These are phyloP conservation scores for Theretra japonica DNA, from an alignment of 2,888 invertebrate genomes.

Conservation along the genomic window DNA sequence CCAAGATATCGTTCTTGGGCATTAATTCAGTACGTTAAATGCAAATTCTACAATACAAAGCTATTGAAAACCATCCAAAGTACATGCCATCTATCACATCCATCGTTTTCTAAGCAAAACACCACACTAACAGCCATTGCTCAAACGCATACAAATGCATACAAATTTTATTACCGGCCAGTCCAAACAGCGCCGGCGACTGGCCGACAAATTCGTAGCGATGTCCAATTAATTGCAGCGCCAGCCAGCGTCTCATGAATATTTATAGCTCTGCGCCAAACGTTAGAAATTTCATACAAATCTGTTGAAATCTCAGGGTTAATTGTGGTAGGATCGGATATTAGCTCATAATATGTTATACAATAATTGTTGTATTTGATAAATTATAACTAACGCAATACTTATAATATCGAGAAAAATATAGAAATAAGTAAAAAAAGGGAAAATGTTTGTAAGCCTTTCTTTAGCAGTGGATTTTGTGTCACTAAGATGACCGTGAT, in stretches of 20 bases:
- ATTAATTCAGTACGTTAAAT: too few species aligned
- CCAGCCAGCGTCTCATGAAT: slow-evolving; percentile 44
- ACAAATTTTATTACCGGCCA: slow-evolving; percentile 22
- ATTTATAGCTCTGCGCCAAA: slow-evolving; percentile 44
- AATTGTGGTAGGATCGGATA: not conserved
- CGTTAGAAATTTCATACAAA: slow-evolving; percentile 26
- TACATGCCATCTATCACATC: too few species aligned
- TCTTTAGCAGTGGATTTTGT: too few species aligned
- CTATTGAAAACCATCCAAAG: too few species aligned
- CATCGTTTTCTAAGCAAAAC: not conserved
- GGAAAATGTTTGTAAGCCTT: not conserved
- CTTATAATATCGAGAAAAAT: not conserved
- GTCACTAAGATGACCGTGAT: too few species aligned
- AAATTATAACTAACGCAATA: not conserved
- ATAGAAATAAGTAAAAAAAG: not conserved
- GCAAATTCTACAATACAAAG: too few species aligned
- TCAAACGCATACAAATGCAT: not conserved
- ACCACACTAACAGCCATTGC: not conserved
- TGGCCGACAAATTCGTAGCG: slow-evolving; percentile 29
- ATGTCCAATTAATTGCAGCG: slow-evolving; percentile 52
- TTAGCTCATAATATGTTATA: too few species aligned
- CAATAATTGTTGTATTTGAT: not conserved
- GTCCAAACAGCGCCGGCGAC: slow-evolving; percentile 22
- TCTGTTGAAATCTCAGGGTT: slow-evolving; percentile 15
- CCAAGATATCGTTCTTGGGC: too few species aligned